Conservation (phyloP, 2,113 vertebrate species). For the Neogale vison region DNA sequence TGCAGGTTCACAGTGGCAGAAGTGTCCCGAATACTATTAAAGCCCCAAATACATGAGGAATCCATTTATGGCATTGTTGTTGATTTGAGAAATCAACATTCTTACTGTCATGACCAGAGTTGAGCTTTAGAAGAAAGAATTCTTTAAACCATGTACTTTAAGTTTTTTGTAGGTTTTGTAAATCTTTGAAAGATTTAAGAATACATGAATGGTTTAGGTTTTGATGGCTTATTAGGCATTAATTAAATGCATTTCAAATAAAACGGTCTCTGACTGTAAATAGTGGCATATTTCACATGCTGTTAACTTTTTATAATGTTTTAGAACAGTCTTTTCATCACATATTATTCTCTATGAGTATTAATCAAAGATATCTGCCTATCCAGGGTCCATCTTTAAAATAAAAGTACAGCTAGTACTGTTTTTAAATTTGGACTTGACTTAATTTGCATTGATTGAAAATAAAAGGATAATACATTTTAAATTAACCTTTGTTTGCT, state of each 20-base stretch:
- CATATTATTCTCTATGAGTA: neutral
- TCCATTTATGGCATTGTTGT: slow-evolving; percentile 62
- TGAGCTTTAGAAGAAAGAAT: slow-evolving; percentile 36
- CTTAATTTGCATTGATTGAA: slow-evolving; percentile 14
- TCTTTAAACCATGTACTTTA: neutral
- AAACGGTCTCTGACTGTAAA: slow-evolving; percentile 57
- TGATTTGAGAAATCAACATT: slow-evolving; percentile 40
- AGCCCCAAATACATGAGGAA: slow-evolving; percentile 54
- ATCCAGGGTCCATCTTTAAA: neutral
- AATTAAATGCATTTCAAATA: slow-evolving; percentile 48
- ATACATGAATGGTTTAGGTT: slow-evolving; percentile 60
- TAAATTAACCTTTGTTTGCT: slow-evolving; percentile 72
- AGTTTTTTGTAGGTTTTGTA: slow-evolving; percentile 35
- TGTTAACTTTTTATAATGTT: slow-evolving; percentile 18
- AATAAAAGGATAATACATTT: slow-evolving; percentile 74
- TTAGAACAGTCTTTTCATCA: neutral
- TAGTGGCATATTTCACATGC: neutral
- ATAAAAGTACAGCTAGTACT: slow-evolving; percentile 8
- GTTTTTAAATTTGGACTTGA: slow-evolving; percentile 46
- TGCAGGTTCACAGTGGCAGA: slow-evolving; percentile 75
- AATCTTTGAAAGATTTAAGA: slow-evolving; percentile 66
- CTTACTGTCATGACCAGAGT: slow-evolving; percentile 29
- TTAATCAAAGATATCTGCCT: neutral
- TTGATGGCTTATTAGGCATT: slow-evolving; percentile 65
- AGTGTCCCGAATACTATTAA: slow-evolving; percentile 59